Percentiles rank a stretch among this genome's conserved stretches.
Conservation (phyloP, 2,888 invertebrate genomes). For the Bellardia pandia region DNA sequence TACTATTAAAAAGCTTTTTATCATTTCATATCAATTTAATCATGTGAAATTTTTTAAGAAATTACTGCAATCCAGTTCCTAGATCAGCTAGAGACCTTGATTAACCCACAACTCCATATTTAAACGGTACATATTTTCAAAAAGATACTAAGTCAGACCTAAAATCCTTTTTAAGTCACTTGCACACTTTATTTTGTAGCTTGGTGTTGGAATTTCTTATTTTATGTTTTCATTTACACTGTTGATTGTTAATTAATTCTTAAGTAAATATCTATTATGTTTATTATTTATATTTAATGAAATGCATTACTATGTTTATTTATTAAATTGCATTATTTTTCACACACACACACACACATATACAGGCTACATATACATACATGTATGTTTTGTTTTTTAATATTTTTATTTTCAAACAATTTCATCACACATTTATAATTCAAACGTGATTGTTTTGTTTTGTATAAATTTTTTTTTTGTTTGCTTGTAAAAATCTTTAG, state of each 20-base stretch:
- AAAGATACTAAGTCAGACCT: too few relatives aligned
- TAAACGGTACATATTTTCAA: too few relatives aligned
- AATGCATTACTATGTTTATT: neutral
- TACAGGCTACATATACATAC: too few relatives aligned
- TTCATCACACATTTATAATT: neutral
- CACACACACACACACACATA: too few relatives aligned
- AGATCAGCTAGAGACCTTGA: too few relatives aligned
- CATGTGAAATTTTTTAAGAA: too few relatives aligned
- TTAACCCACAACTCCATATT: too few relatives aligned
- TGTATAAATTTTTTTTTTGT: neutral
- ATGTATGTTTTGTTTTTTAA: neutral
- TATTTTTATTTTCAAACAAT: neutral
- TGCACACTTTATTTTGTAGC: too few relatives aligned
- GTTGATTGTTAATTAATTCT: neutral
- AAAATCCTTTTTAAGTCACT: too few relatives aligned
- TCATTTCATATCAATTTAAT: too few relatives aligned
- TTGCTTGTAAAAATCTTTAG: neutral
- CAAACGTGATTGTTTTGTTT: constrained; percentile 1
- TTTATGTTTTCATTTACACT: neutral
- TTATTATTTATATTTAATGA: neutral
- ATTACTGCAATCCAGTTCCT: too few relatives aligned
- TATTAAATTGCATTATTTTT: neutral
- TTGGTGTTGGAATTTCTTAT: neutral
- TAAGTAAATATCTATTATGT: neutral
- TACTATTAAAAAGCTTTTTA: too few relatives aligned